These are phyloP conservation scores for Poeciliopsis occidentalis DNA, from an alignment of 2,113 vertebrate species.

Conservation along the genomic window DNA sequence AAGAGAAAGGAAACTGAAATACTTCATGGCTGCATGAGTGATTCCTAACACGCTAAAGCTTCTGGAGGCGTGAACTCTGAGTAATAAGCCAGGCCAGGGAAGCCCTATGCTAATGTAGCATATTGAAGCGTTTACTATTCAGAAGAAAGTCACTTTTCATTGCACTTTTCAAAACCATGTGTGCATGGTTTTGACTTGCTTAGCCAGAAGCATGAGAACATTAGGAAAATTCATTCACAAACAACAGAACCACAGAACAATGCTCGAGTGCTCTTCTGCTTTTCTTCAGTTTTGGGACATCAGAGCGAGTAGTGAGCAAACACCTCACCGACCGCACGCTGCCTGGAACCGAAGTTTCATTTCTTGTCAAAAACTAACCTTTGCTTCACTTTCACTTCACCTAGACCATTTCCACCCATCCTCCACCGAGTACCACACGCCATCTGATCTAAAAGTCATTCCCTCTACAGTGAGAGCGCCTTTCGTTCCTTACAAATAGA, in stretches of 20 bases:
- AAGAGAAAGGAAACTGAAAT: too few species aligned
- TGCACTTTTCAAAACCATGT: neutral
- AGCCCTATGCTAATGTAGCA: neutral
- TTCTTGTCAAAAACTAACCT: neutral
- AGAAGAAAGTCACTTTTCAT: neutral
- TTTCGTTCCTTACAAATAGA: neutral
- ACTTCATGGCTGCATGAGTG: neutral
- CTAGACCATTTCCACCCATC: neutral
- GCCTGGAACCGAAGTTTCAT: neutral
- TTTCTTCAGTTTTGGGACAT: neutral
- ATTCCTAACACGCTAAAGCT: neutral
- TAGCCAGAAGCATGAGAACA: too few species aligned
- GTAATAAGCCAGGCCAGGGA: neutral
- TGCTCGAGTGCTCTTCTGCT: neutral
- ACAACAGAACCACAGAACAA: neutral
- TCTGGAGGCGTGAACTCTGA: neutral
- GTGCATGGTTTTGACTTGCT: neutral
- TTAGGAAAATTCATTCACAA: neutral
- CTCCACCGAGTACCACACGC: neutral
- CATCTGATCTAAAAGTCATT: neutral
- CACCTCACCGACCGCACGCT: neutral
- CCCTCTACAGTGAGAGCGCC: neutral
- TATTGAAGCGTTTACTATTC: neutral
- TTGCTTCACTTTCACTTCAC: neutral
- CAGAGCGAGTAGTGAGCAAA: neutral